phyloP scores from a whole-genome alignment of 1,140 invertebrate genomes.

The Bombus cullumanus region DNA sequence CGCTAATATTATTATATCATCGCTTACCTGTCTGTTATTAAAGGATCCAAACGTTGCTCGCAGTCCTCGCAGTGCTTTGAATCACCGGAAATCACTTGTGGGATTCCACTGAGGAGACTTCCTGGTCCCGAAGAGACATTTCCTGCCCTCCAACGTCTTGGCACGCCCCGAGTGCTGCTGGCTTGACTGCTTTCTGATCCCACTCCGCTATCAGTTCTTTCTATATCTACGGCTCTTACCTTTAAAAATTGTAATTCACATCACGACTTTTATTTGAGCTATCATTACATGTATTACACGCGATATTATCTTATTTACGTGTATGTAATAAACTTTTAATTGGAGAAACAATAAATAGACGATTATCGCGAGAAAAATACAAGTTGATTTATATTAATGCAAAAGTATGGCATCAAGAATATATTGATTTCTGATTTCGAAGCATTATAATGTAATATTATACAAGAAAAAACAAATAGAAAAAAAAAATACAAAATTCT shows the following conservation, averaged over 20 bases:
- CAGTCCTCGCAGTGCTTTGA: conserved; percentile 81
- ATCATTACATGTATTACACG: too few relatives aligned
- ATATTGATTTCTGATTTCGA: too few relatives aligned
- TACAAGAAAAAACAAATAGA: not conserved
- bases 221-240: conserved; percentile 86
- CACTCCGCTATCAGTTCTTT: conserved; percentile 96
- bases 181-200: conserved; percentile 95
- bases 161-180: conserved; percentile 85
- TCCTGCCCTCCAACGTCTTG: conserved; percentile 76
- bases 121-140: conserved; percentile 72
- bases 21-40: conserved; percentile 78
- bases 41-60: conserved; percentile 78
- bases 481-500: not conserved
- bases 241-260: conserved; percentile 60
- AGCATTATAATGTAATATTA: too few relatives aligned
- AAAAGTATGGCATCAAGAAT: too few relatives aligned
- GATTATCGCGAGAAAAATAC: not conserved
- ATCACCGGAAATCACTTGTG: conserved; percentile 76
- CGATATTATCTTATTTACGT: not conserved
- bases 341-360: not conserved
- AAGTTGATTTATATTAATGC: not conserved
- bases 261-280: not conserved
- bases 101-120: conserved; percentile 74
- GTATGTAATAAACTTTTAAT: not conserved
- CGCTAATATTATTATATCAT: not conserved